phyloP scores from a whole-genome alignment of 2,888 invertebrate species.

The Acanthacorydalis orientalis region DNA sequence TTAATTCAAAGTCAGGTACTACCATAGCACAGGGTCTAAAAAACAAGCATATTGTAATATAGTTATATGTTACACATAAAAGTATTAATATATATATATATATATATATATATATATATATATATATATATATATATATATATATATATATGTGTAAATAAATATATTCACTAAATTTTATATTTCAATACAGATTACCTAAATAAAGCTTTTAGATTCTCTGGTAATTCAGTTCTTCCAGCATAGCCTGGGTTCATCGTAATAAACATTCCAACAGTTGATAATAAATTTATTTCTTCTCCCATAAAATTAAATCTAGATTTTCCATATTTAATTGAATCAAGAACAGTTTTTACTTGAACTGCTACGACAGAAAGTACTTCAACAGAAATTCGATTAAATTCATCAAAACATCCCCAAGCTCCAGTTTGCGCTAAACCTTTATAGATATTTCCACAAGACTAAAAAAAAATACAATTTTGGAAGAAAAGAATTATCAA shows the following conservation, averaged over 20 bases:
- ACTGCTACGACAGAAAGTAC: conserved; percentile 91
- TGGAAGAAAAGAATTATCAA: background rate
- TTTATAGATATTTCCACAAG: conserved; percentile 88
- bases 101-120: too few relatives aligned
- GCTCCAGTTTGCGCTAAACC: conserved; percentile 90
- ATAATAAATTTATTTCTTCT: conserved; percentile 53
- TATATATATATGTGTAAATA: background rate
- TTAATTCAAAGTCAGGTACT: conserved; percentile 88
- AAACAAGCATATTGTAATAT: background rate
- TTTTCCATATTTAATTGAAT: conserved; percentile 74
- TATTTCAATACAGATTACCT: conserved; percentile 20
- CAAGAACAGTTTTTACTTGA: conserved; percentile 72
- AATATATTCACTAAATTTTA: background rate
- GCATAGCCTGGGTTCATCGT: conserved; percentile 97
- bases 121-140: too few relatives aligned
- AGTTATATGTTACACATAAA: too few relatives aligned
- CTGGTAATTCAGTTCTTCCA: conserved; percentile 76
- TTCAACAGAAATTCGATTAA: conserved; percentile 88
- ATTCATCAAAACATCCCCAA: conserved; percentile 96
- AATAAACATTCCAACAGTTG: conserved; percentile 80
- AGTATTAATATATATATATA: too few relatives aligned
- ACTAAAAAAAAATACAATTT: conserved; percentile 26
- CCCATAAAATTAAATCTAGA: conserved; percentile 71
- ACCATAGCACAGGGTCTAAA: conserved; percentile 91
- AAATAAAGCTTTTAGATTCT: conserved; percentile 56